Base-by-base conservation (phyloP, 2,888 invertebrate genomes). In the Amiota communis region DNA sequence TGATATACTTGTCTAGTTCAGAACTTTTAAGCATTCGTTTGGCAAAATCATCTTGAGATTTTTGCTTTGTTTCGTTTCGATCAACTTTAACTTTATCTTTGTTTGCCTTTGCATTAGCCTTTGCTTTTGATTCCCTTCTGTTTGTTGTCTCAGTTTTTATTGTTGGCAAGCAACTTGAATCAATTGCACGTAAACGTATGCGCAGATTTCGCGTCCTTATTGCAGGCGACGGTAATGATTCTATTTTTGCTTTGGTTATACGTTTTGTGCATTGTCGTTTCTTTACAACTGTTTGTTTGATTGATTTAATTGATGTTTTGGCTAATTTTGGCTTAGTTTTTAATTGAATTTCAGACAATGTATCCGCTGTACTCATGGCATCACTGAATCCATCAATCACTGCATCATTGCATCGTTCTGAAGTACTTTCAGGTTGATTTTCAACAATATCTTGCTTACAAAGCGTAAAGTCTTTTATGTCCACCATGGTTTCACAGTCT, bases 1-100 rank as follows among this genome's bases (percentile, higher is more conserved):
- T 46, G n/a, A 63, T 63, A 36, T 13, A 63, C 13, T 63, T 63
- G 36, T 63, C 63, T 12, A 63, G 36, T 46, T 63, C 63, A 6
- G 63, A 13, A 9, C 63, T 63, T 11, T 13, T 63, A 13, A n/a
- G 2, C 63, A 63, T 63, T 17, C 63, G 63, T 12, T 63, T 63
- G 3, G 13, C 20, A 63, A 63, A 63, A 36, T 11, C 63, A 13
- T 12, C 36, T 36, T 13, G 63, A 12, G 63, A 63, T 36, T 36
- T 46, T 17, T 1, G 13, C 12, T 23, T 63, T 13, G 63, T 8
- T 36, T 36, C 8, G 36, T 2, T 36, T 3, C 61, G 3, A 23
- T 23, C 23, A 20, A 68, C 68, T 68, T 59, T 57, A 71, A 56
- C 56, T 49, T 49, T 13, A 47, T 36, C 8, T 36, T 2, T 36